Evolutionary conservation across 2,797 vertebrate genomes (phyloP), one percentile per base, ranked within the genome.

Genomic region (Sebastiscus tertius): DNA sequence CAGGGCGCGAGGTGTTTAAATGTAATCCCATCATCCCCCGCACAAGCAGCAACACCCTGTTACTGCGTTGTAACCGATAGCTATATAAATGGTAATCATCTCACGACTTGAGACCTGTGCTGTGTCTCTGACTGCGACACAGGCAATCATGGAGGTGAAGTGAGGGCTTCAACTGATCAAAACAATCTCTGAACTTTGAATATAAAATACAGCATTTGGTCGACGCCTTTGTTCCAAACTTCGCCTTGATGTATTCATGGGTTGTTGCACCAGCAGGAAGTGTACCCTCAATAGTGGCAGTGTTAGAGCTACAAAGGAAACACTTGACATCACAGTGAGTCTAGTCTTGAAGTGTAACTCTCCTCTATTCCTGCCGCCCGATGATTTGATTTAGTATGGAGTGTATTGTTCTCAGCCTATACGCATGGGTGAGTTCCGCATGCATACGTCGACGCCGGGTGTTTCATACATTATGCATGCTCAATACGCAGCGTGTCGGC

Each of bases 21-120:
- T 85, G 63, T 86, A 90, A 93, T 91, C 86, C 86, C 82, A 89
- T 91, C 88, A 92, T 0, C 79, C 63, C 64, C 63, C 20, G 73
- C 31, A 22, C 1, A 20, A 69, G 72, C 52, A 80, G 46, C 42
- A 76, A 36, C 75, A 55, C 49, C 42, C 77, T 72, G 78, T 70
- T 74, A 70, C 59, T 75, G 29, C 80, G 84, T 72, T 76, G 76
- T 81, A 82, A 77, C 63, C 46, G 62, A 78, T 80, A 58, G 77
- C 86, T 86, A 90, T 93, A 89, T 91, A 82, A 92, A 93, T 94
- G 90, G 78, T 90, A 87, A 93, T 94, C 70, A 73, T 80, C 34
- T 75, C 12, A 63, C 78, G 80, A 52, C 67, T 80, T 39, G 49
- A 75, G 18, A 68, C 2, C 5, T 49, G 66, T 7, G n/a, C 42